Base-by-base conservation (phyloP, 2,113 vertebrate genomes). In the Rostratula benghalensis region DNA sequence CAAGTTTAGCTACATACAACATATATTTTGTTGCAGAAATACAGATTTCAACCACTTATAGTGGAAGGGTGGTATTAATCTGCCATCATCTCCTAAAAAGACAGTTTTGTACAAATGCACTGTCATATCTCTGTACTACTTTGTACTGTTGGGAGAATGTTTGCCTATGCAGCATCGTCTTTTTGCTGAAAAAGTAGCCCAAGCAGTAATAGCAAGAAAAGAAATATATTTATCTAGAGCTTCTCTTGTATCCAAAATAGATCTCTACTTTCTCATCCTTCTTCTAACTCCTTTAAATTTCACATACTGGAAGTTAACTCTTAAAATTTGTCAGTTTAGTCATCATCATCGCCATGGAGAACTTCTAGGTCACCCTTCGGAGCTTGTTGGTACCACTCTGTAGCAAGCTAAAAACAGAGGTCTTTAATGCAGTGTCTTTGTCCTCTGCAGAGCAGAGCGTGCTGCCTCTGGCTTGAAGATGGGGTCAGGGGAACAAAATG, bases 31-130 rank as follows among this genome's bases (percentile, higher is more conserved):
- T 53, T 61, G 89, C 45, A 79, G 85, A 90, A 93, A 41, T 87
- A 79, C 0, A 4, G 81, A 71, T 97, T 95, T 96, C 53, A 67
- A 6, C 61, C 2, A 20, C 78, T 73, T 84, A 54, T 23, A 91
- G 77, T 59, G 73, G 84, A 91, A 73, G 46, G 68, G 67, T 86
- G 76, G 37, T 68, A 86, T 95, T 94, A 91, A 92, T 89, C 61
- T 89, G 86, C 83, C 51, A 37, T 68, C 18, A 4, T 67, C 63
- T 79, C 95, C 69, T 65, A 53, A 83, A 94, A 94, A 70, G 46
- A 74, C 83, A 88, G 56, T 94, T 74, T 70, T 83, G 81, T 76
- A 64, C 87, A 84, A 89, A 81, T 95, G 46, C 87, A 53, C 65
- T 87, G 31, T 76, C 16, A 4, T 61, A 30, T 69, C 43, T 82